These are phyloP conservation scores for Thamnophis elegans DNA, from an alignment of 2,797 vertebrate genomes.

Conservation along the genomic window DNA sequence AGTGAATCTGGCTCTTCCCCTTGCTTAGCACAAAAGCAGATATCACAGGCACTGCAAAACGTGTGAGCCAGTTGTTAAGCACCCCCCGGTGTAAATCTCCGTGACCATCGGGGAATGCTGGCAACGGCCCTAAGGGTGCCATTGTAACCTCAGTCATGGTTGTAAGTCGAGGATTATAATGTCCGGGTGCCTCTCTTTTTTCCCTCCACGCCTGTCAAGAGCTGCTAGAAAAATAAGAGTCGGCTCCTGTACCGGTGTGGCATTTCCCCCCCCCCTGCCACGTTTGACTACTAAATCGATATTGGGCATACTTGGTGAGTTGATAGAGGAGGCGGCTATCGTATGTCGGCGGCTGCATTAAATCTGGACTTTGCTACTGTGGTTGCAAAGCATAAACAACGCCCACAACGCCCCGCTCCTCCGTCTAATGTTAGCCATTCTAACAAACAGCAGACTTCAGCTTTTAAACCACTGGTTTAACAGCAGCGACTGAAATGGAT, in stretches of 20 bases:
- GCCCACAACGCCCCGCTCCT: background rate
- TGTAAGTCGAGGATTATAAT: background rate
- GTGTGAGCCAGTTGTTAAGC: too few relatives aligned
- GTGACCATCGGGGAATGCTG: too few relatives aligned
- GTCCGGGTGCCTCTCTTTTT: background rate
- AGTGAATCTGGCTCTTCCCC: background rate
- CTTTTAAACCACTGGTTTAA: background rate
- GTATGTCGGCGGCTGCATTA: background rate
- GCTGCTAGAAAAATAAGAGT: background rate
- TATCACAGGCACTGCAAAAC: too few relatives aligned
- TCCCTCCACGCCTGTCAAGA: background rate
- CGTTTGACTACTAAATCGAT: background rate
- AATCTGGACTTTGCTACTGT: background rate
- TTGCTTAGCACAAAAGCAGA: too few relatives aligned
- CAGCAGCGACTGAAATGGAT: background rate
- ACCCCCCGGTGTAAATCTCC: too few relatives aligned
- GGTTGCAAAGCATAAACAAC: background rate
- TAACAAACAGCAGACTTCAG: background rate
- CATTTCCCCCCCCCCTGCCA: background rate
- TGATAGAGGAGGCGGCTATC: background rate
- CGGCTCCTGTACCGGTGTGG: background rate
- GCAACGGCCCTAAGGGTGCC: too few relatives aligned
- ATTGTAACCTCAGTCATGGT: too few relatives aligned
- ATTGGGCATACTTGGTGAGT: background rate
- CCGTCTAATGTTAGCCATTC: background rate